Conservation (phyloP, 1,140 invertebrate species). For the Pseudomyrmex sp. region DNA sequence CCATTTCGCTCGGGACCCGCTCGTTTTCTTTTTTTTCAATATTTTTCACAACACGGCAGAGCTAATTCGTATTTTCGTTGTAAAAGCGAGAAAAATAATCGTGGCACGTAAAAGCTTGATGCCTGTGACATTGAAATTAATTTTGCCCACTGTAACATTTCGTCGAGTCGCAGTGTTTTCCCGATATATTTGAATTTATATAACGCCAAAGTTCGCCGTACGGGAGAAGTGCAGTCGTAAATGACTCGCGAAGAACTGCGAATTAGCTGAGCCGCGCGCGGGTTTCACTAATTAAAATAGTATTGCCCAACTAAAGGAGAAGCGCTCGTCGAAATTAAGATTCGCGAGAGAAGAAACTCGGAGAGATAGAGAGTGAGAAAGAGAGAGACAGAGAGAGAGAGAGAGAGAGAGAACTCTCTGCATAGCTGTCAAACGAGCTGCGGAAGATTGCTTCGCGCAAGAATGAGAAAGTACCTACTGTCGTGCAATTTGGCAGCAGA, state of each 20-base stretch:
- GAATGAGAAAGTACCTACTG: slow-evolving; percentile 75
- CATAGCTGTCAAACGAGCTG: slow-evolving; percentile 1
- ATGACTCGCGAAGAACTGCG: slow-evolving; percentile 13
- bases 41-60: not conserved
- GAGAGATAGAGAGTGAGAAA: not conserved
- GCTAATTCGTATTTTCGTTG: not conserved
- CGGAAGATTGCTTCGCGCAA: not conserved
- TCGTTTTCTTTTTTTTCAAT: not conserved
- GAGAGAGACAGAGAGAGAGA: not conserved
- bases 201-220: slow-evolving; percentile 1
- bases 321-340: slow-evolving; percentile 29
- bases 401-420: not conserved
- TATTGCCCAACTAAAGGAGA: slow-evolving; percentile 37
- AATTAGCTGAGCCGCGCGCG: slow-evolving; percentile 19
- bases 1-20: not conserved
- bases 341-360: not conserved
- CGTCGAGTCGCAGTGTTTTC: not conserved
- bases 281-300: slow-evolving; percentile 49
- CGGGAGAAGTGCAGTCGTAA: not conserved
- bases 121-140: slow-evolving; percentile 5
- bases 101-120: not conserved
- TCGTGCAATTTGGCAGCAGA: slow-evolving; percentile 83
- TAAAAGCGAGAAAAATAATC: not conserved
- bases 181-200: slow-evolving; percentile 29
- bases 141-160: not conserved